Percentiles rank a stretch among this genome's conserved stretches.
phyloP scores from a whole-genome alignment of 2,113 vertebrate species.

The Lamprotornis superbus region DNA sequence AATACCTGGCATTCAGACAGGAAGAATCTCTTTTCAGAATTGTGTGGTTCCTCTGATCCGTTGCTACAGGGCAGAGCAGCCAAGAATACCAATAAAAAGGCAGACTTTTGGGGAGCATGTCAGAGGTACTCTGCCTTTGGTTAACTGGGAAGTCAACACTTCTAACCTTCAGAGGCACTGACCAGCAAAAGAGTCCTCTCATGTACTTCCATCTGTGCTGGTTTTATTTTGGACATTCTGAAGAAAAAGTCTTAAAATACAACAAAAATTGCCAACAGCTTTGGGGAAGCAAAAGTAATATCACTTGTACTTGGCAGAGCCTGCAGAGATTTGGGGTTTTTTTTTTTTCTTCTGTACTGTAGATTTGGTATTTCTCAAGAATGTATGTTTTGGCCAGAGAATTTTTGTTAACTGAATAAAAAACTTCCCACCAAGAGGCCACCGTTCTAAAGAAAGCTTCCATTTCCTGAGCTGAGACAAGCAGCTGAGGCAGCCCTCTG shows the following conservation, averaged over 20 bases:
- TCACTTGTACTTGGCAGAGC: not conserved
- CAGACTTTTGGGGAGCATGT: not conserved
- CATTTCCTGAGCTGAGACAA: not conserved
- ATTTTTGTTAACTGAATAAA: not conserved
- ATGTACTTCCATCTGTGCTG: not conserved
- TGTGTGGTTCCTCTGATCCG: not conserved
- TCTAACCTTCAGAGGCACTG: not conserved
- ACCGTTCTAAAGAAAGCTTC: not conserved
- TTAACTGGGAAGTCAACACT: not conserved
- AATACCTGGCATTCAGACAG: constrained; percentile 37
- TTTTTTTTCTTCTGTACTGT: not conserved
- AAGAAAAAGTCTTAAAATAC: not conserved
- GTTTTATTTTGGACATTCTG: not conserved
- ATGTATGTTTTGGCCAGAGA: not conserved
- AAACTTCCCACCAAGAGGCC: not conserved
- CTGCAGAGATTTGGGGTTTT: not conserved
- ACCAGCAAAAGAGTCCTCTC: not conserved
- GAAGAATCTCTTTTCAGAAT: constrained; percentile 1
- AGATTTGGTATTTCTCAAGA: not conserved
- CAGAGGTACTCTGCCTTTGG: not conserved
- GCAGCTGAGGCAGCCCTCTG: not conserved
- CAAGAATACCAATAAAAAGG: constrained; percentile 14
- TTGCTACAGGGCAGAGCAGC: not conserved
- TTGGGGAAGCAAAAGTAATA: not conserved
- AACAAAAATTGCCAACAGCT: not conserved